These are phyloP conservation scores for Drosophila mulleri DNA, from an alignment of 2,888 invertebrate genomes.

Conservation along the genomic window DNA sequence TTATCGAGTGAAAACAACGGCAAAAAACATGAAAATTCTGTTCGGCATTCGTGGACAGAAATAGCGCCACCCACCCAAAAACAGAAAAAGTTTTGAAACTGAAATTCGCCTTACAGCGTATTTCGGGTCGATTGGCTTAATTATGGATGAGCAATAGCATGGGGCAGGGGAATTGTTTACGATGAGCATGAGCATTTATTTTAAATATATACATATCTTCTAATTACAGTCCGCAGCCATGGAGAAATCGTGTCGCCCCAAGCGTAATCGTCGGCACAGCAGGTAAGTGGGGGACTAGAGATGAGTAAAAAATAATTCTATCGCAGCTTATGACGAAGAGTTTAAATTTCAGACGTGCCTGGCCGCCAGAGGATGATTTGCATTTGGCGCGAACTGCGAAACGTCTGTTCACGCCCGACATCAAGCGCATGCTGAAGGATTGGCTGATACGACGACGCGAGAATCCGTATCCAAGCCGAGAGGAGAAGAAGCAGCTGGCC, in stretches of 20 bases:
- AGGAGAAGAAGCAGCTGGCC: constrained; percentile 91
- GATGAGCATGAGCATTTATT: constrained; percentile 20
- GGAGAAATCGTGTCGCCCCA: constrained; percentile 86
- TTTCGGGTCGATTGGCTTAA: constrained; percentile 54
- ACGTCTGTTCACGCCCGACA: constrained; percentile 91
- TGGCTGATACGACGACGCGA: constrained; percentile 91
- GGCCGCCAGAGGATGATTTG: constrained; percentile 85
- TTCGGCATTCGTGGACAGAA: constrained; percentile 57
- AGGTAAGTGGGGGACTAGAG: constrained; percentile 85
- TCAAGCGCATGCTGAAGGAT: constrained; percentile 91
- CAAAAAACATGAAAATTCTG: constrained; percentile 73
- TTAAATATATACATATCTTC: constrained; percentile 21
- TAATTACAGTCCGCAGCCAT: constrained; percentile 46
- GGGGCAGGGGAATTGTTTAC: constrained; percentile 35
- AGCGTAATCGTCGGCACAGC: constrained; percentile 90
- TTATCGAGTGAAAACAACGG: constrained; percentile 59
- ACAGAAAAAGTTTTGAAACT: constrained; percentile 54
- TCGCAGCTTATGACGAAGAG: background rate
- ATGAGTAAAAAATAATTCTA: background rate
- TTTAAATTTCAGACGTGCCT: constrained; percentile 76
- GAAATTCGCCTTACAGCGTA: constrained; percentile 66
- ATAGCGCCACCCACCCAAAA: constrained; percentile 75
- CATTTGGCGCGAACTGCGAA: constrained; percentile 89
- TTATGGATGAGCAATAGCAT: constrained; percentile 55
- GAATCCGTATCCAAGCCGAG: constrained; percentile 92